Base-by-base conservation (phyloP, 2,113 vertebrate species). In the Rana temporaria region DNA sequence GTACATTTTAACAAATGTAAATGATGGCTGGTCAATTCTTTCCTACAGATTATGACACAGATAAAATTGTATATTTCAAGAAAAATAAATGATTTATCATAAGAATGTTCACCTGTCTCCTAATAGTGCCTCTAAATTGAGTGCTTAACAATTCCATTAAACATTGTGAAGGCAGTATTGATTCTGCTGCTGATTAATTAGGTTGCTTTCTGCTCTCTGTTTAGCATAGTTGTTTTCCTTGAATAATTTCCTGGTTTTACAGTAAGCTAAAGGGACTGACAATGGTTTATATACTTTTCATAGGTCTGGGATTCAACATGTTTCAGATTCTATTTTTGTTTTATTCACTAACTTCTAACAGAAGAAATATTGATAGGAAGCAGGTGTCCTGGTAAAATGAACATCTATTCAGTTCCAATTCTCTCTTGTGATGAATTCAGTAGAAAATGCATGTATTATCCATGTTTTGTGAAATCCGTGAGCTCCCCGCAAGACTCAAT, bases 171-270 rank as follows among this genome's bases (percentile, higher is more conserved):
- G 32, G 19, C 76, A 67, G 26, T 78, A 68, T 66, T 67, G 63
- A 78, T 78, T 38, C 30, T 64, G 34, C 53, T 67, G 63, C n/a
- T 67, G 63, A 78, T 78, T 67, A 67, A 78, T 78, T 38, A 30
- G 48, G 48, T 67, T 32, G 26, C 30, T 56, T 53, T 67, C 63
- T 67, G 17, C 18, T 67, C 30, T 78, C 11, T 20, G 56, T 78
- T 67, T 78, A 67, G 53, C n/a, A 67, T 67, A 67, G 12, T 78
- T 18, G 14, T 19, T 78, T 66, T 64, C 63, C 42, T 30, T 78
- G 76, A 78, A 55, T 67, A 78, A 78, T 67, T 18, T 56, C 52
- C 32, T 55, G 53, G 19, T 52, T 66, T 67, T 56, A 67, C 64
- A 30, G n/a, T 42, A 56, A 42, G 34, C 32, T 78, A 67, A 53